phyloP scores from a whole-genome alignment of 2,888 invertebrate genomes.

The Ernsta delagoae region DNA sequence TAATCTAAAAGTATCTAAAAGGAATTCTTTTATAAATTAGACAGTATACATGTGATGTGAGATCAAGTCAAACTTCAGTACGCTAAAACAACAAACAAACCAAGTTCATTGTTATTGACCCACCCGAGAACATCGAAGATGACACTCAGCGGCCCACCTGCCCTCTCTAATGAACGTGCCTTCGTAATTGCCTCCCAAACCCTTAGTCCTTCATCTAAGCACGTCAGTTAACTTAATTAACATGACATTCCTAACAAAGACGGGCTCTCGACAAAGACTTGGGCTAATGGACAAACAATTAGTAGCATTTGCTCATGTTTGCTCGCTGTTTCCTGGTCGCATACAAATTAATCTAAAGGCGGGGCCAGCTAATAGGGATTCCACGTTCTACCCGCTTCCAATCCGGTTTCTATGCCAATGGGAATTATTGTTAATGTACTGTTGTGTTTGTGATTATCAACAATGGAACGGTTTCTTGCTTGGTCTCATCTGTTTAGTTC shows the following conservation, averaged over 20 bases:
- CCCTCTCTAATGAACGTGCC: constrained; percentile 32
- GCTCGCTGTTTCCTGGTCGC: constrained; percentile 31
- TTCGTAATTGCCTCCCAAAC: constrained; percentile 26
- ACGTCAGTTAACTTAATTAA: constrained; percentile 36
- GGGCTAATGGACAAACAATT: constrained; percentile 35
- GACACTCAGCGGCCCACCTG: constrained; percentile 25
- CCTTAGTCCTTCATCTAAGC: constrained; percentile 29
- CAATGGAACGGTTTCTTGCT: constrained; percentile 4
- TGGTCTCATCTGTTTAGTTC: neutral
- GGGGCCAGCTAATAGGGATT: constrained; percentile 27
- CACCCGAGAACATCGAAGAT: constrained; percentile 26
- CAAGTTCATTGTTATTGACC: constrained; percentile 34
- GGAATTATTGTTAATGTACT: constrained; percentile 8
- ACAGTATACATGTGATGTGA: too few species aligned
- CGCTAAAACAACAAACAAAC: neutral
- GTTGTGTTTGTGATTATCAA: constrained; percentile 2
- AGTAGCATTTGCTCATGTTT: constrained; percentile 35
- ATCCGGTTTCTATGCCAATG: constrained; percentile 23
- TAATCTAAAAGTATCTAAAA: too few species aligned
- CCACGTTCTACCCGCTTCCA: constrained; percentile 21
- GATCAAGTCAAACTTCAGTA: too few species aligned
- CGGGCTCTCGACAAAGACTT: constrained; percentile 29
- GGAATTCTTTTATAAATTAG: too few species aligned
- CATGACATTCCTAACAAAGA: constrained; percentile 35
- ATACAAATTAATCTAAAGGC: constrained; percentile 34